phyloP scores from a whole-genome alignment of 2,888 invertebrate genomes.

The Rhingia campestris region DNA sequence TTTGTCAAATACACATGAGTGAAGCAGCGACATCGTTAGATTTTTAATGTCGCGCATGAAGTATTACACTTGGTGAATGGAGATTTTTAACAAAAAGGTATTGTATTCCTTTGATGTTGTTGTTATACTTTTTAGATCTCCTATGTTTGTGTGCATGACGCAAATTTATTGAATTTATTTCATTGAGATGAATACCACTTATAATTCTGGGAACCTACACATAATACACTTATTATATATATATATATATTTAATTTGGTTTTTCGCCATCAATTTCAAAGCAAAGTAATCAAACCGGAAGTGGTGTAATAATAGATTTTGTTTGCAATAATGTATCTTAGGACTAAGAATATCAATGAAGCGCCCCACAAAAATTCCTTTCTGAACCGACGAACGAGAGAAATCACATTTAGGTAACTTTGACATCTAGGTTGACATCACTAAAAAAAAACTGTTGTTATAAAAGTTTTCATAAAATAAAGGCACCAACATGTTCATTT shows the following conservation, averaged over 20 bases:
- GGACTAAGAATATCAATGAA: too few species aligned
- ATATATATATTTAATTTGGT: background rate
- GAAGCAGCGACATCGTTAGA: constrained; percentile 36
- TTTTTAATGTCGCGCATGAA: constrained; percentile 45
- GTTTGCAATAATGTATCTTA: too few species aligned
- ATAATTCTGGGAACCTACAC: background rate
- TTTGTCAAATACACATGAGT: constrained; percentile 23
- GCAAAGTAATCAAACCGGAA: too few species aligned
- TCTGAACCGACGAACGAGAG: too few species aligned
- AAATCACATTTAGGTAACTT: too few species aligned
- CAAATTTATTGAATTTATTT: background rate
- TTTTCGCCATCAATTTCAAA: too few species aligned
- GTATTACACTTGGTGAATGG: constrained; percentile 16
- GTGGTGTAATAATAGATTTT: too few species aligned
- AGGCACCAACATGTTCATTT: too few species aligned
- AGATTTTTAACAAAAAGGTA: constrained; percentile 22
- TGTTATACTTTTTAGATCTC: constrained; percentile 12
- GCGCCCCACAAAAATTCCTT: too few species aligned
- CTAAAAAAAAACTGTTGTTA: too few species aligned
- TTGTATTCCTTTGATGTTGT: constrained; percentile 39
- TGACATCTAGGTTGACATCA: too few species aligned
- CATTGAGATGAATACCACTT: background rate
- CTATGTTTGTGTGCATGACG: background rate
- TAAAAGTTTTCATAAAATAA: too few species aligned
- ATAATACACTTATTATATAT: background rate